Evolutionary conservation across 2,888 invertebrate species (phyloP).

Genomic region (Cosmia pyralina): DNA sequence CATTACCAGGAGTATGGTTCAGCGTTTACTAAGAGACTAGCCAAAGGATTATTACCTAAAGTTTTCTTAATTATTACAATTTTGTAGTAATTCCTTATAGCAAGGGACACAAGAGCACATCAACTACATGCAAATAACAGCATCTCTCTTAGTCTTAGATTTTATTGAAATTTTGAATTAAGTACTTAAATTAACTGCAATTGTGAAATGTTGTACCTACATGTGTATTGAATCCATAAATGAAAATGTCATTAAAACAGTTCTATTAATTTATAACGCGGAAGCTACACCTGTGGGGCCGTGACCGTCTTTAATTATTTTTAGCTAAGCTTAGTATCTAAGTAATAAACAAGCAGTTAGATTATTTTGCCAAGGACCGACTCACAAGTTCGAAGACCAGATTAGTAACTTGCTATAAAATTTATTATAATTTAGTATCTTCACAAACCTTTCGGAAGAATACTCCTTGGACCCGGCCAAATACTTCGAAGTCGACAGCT

Average conservation of each 20-base stretch:
- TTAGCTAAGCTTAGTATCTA: no score
- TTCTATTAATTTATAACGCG: background rate
- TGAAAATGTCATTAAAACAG: background rate
- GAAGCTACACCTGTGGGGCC: background rate
- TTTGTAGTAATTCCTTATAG: background rate
- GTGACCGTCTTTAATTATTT: background rate
- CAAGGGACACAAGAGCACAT: background rate
- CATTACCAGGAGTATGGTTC: background rate
- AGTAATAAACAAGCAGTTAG: background rate
- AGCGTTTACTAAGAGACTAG: background rate
- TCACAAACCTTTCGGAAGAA: slow-evolving; percentile 91
- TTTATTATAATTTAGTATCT: background rate
- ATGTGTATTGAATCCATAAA: background rate
- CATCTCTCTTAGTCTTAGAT: background rate
- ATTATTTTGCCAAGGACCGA: background rate
- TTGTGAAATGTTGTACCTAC: background rate
- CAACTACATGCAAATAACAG: background rate
- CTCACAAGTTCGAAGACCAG: background rate
- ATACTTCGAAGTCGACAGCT: slow-evolving; percentile 91
- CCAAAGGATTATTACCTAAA: no score
- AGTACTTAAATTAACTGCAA: background rate
- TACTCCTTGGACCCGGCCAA: slow-evolving; percentile 91
- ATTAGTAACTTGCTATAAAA: background rate
- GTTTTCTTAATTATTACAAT: background rate
- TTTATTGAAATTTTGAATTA: background rate